Base-by-base conservation (phyloP, 2,797 vertebrate genomes). In the Chiroxiphia lanceolata region DNA sequence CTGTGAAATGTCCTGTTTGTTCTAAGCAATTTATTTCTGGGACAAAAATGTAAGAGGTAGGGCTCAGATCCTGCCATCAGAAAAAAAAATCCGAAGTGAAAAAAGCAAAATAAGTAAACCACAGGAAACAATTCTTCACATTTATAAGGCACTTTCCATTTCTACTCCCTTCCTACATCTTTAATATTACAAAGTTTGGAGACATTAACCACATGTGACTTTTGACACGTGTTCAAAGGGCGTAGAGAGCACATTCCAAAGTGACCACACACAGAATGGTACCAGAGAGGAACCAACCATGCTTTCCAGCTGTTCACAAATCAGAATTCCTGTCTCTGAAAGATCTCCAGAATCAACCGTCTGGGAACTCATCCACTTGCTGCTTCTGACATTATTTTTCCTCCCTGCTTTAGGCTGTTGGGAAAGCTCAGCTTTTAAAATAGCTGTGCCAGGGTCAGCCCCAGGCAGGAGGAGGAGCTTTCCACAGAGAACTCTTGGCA, bases 391-490 rank as follows among this genome's bases (percentile, higher is more conserved):
- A 18, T 4, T 11, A 22, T 57, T 79, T 84, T 51, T 53, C 74
- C 89, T 40, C 75, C 23, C 25, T 38, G 87, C 83, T 68, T 50
- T 4, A 31, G 87, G 92, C 89, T 69, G 67, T 69, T 90, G 61
- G 68, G 87, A 72, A 89, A 95, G 77, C 44, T 84, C n/a, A 25
- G 70, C 84, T 67, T 63, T 82, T 22, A 23, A 51, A 87, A 87
- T n/a, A 54, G 60, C 87, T 44, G 13, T 27, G 59, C 82, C 89
- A 26, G 63, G 31, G 36, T 11, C 87, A 63, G 90, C 69, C 86
- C 68, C 15, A 3, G 76, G 93, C 83, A 48, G 89, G 54, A 86
- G 94, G 84, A 93, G 92, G 86, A 90, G 84, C 34, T 84, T 86
- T 60, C 54, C n/a, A 29, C 67, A 29, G 23, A 50, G 74, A 75